Percentiles rank a stretch among this genome's conserved stretches.
These are phyloP conservation scores for Progne subis DNA, from an alignment of 2,113 vertebrate genomes.

Conservation along the genomic window DNA sequence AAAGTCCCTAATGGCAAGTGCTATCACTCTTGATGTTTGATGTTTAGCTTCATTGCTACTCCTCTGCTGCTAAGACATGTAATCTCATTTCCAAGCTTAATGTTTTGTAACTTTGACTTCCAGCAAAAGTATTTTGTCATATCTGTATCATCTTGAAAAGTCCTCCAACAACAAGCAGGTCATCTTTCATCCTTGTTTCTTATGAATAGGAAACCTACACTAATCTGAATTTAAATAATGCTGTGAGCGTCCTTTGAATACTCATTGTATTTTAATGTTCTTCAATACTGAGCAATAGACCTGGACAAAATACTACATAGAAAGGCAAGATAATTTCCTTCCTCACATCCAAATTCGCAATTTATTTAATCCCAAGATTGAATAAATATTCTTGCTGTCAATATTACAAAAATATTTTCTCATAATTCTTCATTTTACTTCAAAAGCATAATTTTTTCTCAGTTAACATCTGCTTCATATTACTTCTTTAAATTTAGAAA, in stretches of 20 bases:
- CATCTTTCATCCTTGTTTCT: neutral
- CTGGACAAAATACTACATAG: neutral
- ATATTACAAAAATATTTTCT: neutral
- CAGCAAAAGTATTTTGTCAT: neutral
- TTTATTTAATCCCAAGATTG: neutral
- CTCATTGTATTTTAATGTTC: neutral
- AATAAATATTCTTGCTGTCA: neutral
- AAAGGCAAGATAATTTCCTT: neutral
- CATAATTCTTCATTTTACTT: neutral
- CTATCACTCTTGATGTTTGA: neutral
- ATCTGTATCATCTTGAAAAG: neutral
- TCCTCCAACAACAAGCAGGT: neutral
- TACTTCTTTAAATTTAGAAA: neutral
- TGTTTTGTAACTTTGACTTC: neutral
- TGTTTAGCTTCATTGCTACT: neutral
- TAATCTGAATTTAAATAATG: neutral
- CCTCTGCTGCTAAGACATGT: neutral
- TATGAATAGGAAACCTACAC: neutral
- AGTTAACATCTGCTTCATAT: neutral
- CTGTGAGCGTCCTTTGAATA: neutral
- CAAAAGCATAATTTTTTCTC: neutral
- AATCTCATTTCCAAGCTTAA: neutral
- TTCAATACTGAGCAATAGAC: neutral
- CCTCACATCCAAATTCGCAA: neutral
- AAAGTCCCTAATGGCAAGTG: neutral